Conservation (phyloP, 2,888 invertebrate species). For the Galeopsomyia nigrocyanea region DNA sequence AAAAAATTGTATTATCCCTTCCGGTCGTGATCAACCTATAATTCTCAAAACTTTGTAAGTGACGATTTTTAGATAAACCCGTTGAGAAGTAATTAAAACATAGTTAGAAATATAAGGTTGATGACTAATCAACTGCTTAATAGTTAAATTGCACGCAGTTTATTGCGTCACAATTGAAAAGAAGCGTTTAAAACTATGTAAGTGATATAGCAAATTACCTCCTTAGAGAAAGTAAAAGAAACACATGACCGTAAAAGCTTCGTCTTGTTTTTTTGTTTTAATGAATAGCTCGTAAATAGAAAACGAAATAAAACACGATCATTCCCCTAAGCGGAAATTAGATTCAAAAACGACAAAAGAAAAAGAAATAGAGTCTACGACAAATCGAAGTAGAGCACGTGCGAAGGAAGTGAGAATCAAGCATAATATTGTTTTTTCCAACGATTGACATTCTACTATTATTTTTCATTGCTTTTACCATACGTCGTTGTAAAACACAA, state of each 20-base stretch:
- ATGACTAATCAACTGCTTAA: conserved; percentile 16
- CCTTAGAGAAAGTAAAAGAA: conserved; percentile 33
- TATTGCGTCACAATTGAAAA: conserved; percentile 26
- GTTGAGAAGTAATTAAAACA: background rate
- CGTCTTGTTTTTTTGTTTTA: conserved; percentile 23
- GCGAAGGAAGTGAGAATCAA: conserved; percentile 37
- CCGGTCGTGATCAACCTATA: conserved; percentile 23
- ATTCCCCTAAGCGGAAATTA: background rate
- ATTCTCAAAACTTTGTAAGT: conserved; percentile 28
- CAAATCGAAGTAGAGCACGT: conserved; percentile 27
- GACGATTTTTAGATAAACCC: conserved; percentile 25
- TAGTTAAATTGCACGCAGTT: conserved; percentile 24
- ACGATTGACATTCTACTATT: background rate
- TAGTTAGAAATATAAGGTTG: background rate
- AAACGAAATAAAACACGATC: conserved; percentile 13
- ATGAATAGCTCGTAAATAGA: conserved; percentile 21
- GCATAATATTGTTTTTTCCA: conserved; percentile 24
- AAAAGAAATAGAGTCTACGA: conserved; percentile 1
- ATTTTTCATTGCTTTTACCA: conserved; percentile 9
- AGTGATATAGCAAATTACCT: conserved; percentile 21
- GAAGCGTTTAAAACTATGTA: conserved; percentile 18
- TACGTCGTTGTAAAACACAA: background rate
- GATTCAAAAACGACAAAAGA: background rate
- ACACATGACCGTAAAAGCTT: conserved; percentile 33
- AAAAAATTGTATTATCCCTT: conserved; percentile 26